Percentiles rank a stretch among this genome's conserved stretches.
phyloP scores from a whole-genome alignment of 1,140 invertebrate species.

The Theocolax elegans region DNA sequence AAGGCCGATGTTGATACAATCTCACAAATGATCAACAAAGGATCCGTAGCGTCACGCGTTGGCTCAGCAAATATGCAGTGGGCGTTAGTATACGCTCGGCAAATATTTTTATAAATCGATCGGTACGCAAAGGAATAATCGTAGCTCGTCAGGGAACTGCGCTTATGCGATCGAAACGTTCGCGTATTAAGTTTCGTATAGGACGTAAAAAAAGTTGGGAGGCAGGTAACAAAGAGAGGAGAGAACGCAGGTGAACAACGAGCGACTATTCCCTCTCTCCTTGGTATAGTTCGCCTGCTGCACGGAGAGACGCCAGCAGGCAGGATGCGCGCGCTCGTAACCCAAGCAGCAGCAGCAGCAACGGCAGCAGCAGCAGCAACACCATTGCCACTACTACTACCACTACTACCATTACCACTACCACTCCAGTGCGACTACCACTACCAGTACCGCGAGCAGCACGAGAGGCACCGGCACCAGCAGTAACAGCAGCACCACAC shows the following conservation, averaged over 20 bases:
- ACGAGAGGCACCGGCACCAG: background rate
- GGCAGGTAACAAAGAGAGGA: constrained; percentile 36
- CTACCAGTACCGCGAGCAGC: too few relatives aligned
- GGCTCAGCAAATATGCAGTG: too few relatives aligned
- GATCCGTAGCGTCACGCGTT: too few relatives aligned
- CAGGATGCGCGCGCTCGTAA: constrained; percentile 11
- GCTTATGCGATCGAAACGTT: background rate
- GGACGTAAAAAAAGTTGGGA: constrained; percentile 1
- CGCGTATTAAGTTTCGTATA: constrained; percentile 35
- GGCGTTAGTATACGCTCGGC: too few relatives aligned
- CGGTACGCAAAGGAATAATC: background rate
- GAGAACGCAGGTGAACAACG: constrained; percentile 37
- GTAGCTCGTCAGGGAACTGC: too few relatives aligned
- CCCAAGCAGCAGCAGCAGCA: background rate
- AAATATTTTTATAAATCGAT: background rate
- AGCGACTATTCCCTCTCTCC: constrained; percentile 15
- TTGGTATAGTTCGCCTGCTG: background rate
- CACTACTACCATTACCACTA: background rate
- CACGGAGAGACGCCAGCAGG: background rate
- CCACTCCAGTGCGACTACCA: background rate
- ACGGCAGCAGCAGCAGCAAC: too few relatives aligned
- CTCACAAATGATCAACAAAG: too few relatives aligned
- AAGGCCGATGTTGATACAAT: too few relatives aligned
- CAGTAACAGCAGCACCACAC: background rate
- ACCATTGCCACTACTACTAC: too few relatives aligned